Conservation (phyloP, 2,888 invertebrate genomes). For the Hypselothyrea guttata region DNA sequence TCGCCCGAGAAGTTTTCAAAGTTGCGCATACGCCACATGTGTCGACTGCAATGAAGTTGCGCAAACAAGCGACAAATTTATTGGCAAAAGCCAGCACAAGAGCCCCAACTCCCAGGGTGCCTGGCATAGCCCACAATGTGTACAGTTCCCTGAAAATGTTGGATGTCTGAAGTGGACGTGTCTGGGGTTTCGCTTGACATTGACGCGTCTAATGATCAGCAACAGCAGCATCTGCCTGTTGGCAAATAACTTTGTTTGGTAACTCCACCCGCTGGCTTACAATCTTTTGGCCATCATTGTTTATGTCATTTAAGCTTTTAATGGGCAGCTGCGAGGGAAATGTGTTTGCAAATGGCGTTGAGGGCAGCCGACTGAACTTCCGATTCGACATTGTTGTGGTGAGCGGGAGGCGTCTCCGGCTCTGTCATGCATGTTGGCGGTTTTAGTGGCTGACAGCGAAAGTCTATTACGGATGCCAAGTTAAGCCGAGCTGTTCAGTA, state of each 20-base stretch:
- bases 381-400: constrained; percentile 32
- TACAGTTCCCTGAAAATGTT: constrained; percentile 20
- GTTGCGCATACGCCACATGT: constrained; percentile 61
- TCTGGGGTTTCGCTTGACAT: constrained; percentile 52
- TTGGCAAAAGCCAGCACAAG: constrained; percentile 33
- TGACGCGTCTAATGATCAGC: constrained; percentile 65
- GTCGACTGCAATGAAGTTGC: constrained; percentile 33
- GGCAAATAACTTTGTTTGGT: constrained; percentile 22
- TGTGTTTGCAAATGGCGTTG: constrained; percentile 34
- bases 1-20: constrained; percentile 18
- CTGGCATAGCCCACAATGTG: constrained; percentile 36
- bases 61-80: constrained; percentile 63
- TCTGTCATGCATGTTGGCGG: constrained; percentile 27
- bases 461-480: constrained; percentile 20
- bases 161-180: constrained; percentile 31
- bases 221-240: constrained; percentile 18
- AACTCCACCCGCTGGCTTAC: constrained; percentile 2
- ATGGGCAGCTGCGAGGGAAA: constrained; percentile 38
- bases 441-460: background rate
- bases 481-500: constrained; percentile 11
- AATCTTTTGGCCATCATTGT: constrained; percentile 44
- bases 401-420: background rate
- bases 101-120: constrained; percentile 39
- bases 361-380: constrained; percentile 52
- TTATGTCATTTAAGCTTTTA: constrained; percentile 66